Base-by-base conservation (phyloP, 2,797 vertebrate species). In the Platalea minor region DNA sequence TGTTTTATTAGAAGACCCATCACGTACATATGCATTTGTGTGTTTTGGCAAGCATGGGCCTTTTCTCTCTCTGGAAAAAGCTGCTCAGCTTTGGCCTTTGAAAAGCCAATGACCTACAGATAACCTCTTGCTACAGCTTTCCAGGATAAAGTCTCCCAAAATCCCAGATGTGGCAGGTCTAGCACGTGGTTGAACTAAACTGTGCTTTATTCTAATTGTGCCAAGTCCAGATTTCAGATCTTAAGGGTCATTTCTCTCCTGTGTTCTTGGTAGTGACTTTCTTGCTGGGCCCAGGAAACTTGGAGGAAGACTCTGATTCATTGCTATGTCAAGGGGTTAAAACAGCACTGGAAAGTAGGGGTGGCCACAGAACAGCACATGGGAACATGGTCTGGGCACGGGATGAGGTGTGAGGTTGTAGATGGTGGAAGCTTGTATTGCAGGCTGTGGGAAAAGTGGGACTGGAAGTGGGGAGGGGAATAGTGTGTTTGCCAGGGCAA, bases 1-100 rank as follows among this genome's bases (percentile, higher is more conserved):
- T 29, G 39, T 78, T 41, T 21, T 64, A 33, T 33, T 24, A 14
- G 39, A 67, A 81, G 73, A 82, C 31, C 6, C 17, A 37, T 63
- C 51, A 33, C 3, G 3, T 57, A 73, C 20, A 15, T 31, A 29
- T 17, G 9, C 18, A 33, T 80, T 89, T 89, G 5, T 35, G n/a
- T 67, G 63, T 59, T 94, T 95, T 93, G 90, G 85, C 65, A 93
- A 31, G 17, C 33, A 75, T 6, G 6, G 59, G 5, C 6, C 33
- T 95, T 82, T 81, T 61, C 46, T 85, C 26, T 65, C 48, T 43
- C 14, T 64, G 68, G 41, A 79, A 94, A 92, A 93, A 76, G 14
- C 35, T 82, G 18, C 33, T 86, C 59, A 79, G 31, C 41, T 87
- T 88, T 93, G 54, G 79, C 48, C 23, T 87, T 57, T 80, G 53